Evolutionary conservation across 2,888 invertebrate genomes (phyloP), one percentile per base, ranked within the genome.

Genomic region (Plagodis pulveraria): DNA sequence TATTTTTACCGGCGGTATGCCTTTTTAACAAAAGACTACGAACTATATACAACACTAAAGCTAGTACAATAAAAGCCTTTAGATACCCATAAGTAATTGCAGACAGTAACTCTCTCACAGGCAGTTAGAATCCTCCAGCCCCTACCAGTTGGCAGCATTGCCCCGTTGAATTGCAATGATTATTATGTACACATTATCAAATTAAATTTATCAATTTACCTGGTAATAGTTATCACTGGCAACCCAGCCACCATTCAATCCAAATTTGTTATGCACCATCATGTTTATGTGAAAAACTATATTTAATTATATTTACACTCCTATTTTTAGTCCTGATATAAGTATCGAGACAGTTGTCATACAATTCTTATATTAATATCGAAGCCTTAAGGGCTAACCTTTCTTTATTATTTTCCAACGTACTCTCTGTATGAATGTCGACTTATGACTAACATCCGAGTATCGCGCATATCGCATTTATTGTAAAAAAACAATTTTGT

Each of bases 221-320:
- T 56, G 60, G 52, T 60, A 51, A 45, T 48, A 10, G 34, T 46
- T 46, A 52, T 60, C 51, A 22, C 40, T 40, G 22, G 55, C 22
- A 56, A 60, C 56, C 60, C 60, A 56, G n/a, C 38, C 55, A 6
- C 50, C 55, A 8, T 48, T 44, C n/a, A 12, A 50, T 44, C 48
- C 56, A 12, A 51, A 47, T 47, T 51, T 41, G 10, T 56, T 60
- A 0, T 48, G 36, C 44, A 60, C 55, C 45, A 52, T 34, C 56
- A 60, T 60, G 51, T 50, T 50, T 12, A 10, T 32, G 9, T 38
- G 6, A 6, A 6, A 5, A 38, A 38, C 8, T 38, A 6, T 8
- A n/a, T n/a, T n/a, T n/a, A n/a, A n/a, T n/a, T n/a, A n/a, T 8
- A 38, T 9, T 38, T 38, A 9, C 38, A 38, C 38, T 0, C 1